Conservation (phyloP, 2,888 invertebrate species). For the Sinodicranocentrus sp. region DNA sequence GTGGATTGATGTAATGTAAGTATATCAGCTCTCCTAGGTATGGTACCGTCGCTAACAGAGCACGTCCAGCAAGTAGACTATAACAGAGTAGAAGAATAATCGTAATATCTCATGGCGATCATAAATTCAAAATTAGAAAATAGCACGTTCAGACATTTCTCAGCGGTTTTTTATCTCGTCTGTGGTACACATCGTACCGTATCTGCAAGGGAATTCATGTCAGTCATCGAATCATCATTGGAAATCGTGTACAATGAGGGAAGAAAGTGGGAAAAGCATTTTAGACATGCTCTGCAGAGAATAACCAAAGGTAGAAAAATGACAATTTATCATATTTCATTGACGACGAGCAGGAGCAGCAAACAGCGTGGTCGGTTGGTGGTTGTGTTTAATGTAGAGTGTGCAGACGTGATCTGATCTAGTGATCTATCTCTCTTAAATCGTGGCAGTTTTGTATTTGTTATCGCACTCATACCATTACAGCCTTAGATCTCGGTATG, state of each 20-base stretch:
- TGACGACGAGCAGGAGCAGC: slow-evolving; percentile 24
- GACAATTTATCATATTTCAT: slow-evolving; percentile 65
- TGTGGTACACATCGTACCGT: background rate
- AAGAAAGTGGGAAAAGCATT: slow-evolving; percentile 56
- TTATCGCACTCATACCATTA: slow-evolving; percentile 5
- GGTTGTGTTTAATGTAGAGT: slow-evolving; percentile 43
- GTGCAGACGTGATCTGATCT: slow-evolving; percentile 63
- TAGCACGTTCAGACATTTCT: slow-evolving; percentile 51
- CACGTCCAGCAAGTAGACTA: too few relatives aligned
- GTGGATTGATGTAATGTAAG: slow-evolving; percentile 16
- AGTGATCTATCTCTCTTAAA: slow-evolving; percentile 59
- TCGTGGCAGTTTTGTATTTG: slow-evolving; percentile 42
- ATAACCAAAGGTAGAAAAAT: slow-evolving; percentile 32
- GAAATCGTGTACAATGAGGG: background rate
- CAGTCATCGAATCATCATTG: slow-evolving; percentile 27
- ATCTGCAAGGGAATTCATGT: slow-evolving; percentile 33
- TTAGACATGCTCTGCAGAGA: slow-evolving; percentile 45
- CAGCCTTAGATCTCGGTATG: background rate
- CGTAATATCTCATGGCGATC: slow-evolving; percentile 65
- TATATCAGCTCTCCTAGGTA: background rate
- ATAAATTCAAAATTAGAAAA: slow-evolving; percentile 59
- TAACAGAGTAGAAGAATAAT: slow-evolving; percentile 43
- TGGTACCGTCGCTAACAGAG: slow-evolving; percentile 15
- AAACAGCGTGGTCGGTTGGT: slow-evolving; percentile 52
- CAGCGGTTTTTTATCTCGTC: background rate